A percentile compares a stretch with the other conserved stretches of the same genome.
Evolutionary conservation across 2,797 vertebrate species (phyloP).

Genomic region (Pogoniulus pusillus): DNA sequence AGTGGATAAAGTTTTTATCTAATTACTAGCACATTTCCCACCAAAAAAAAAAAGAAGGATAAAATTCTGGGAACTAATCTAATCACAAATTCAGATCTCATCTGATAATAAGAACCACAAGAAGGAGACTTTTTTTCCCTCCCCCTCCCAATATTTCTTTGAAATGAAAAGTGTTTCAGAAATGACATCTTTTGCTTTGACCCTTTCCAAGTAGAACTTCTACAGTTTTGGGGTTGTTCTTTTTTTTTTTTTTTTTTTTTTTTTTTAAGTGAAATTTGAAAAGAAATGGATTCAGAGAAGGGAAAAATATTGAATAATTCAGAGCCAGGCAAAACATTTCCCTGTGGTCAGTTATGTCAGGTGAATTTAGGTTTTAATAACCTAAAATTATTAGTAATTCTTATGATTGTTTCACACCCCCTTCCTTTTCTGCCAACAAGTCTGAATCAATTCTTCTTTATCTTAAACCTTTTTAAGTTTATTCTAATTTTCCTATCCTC

Average conservation of each 20-base stretch:
- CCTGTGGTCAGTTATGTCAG: not conserved
- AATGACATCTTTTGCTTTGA: not conserved
- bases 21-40: slow-evolving; percentile 16
- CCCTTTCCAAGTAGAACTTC: not conserved
- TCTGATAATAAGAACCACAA: slow-evolving; percentile 48
- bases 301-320: not conserved
- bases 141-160: not conserved
- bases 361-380: not conserved
- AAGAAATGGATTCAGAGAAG: not conserved
- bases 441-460: not conserved
- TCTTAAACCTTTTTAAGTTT: not conserved
- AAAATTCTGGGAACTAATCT: slow-evolving; percentile 42
- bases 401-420: not conserved
- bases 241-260: not conserved
- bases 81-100: slow-evolving; percentile 64
- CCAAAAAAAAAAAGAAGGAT: not conserved
- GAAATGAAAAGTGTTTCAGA: not conserved
- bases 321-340: not conserved
- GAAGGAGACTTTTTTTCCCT: not conserved
- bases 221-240: not conserved
- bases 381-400: not conserved
- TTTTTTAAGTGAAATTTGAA: not conserved
- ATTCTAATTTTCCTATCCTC: not conserved
- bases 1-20: not conserved
- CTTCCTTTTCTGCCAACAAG: not conserved